Base-by-base conservation (phyloP, 2,888 invertebrate genomes). In the Brachyptera putata region DNA sequence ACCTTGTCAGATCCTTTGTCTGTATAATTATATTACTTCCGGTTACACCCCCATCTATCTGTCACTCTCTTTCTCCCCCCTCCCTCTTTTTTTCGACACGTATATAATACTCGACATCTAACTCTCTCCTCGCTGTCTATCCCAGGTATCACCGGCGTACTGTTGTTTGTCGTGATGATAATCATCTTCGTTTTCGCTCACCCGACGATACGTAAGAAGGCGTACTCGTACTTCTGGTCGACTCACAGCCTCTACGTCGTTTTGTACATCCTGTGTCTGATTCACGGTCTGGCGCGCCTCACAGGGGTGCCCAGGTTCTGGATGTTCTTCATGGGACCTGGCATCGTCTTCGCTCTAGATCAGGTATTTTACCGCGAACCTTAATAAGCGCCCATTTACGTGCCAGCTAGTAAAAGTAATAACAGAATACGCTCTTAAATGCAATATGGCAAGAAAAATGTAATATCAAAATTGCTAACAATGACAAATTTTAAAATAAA, bases 111-210 rank as follows among this genome's bases (percentile, higher is more conserved):
- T n/a, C n/a, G n/a, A n/a, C n/a, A n/a, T n/a, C n/a, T n/a, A n/a
- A n/a, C n/a, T n/a, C n/a, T 11, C 30, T 30, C 30, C 11, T 30
- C 30, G 5, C 11, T 30, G 60, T 61, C 56, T 59, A 16, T 74
- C 74, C 1, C 72, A 91, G 93, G 95, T 65, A 74, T 91, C 2
- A 92, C 90, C 1, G 95, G 95, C 11, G 91, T 96, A 1, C 71
- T 92, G 1, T 79, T 96, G 0, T 95, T 94, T 72, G 80, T 91
- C 57, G 86, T 95, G 57, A 95, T 95, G 90, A 90, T 91, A 72
- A 87, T 95, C 57, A 96, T 97, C 67, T 95, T 95, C 72, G 89
- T 95, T n/a, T 97, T 97, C 73, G 95, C 96, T 0, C 94, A 95
- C 76, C 95, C 95, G 0, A 85, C 86, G 2, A 90, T 96, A 63